Evolutionary conservation across 64 coral and sea anemone genomes (phyloP), one percentile per base, ranked within the genome.

Genomic region (Acropora tenuis): DNA sequence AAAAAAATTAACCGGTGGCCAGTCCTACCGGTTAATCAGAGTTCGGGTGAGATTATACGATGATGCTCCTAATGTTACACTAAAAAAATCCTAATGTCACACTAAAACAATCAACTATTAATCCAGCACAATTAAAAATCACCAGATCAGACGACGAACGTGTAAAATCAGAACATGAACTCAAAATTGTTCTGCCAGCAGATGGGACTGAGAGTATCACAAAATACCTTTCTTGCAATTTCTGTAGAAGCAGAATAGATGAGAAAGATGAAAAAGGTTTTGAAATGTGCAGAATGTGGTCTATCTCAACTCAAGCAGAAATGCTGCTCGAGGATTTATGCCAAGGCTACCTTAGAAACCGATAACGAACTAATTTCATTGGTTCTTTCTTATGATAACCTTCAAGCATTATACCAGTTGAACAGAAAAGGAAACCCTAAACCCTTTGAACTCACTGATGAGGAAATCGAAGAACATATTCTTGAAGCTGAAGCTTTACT

Each of bases 41-140:
- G 84, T 93, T 52, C 43, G 87, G 75, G 83, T 87, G 6, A 78
- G 75, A 44, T 42, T 50, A 15, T 92, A 63, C 82, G 69, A 92
- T 78, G 65, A 78, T 19, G 67, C 30, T 8, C 86, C 78, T 46
- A 71, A 93, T 73, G 43, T 87, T 15, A 88, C 91, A 78, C 57
- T 88, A 9, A 93, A 93, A 30, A 30, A 30, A 30, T 30, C 30
- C 30, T 30, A 30, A 30, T 30, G 30, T 30, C 30, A 30, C 30
- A 30, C 30, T 30, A 47, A 92, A 92, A 63, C 87, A 78, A 78
- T 60, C 87, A 89, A 75, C 57, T 16, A 43, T 89, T 45, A 63
- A 42, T 45, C 19, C 74, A 59, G 57, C 87, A 43, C 40, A 57
- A 58, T 69, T 69, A 13, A 69, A 69, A 69, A 69, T 69, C 66